phyloP scores from a whole-genome alignment of 2,113 vertebrate species.

The Loxodonta africana region DNA sequence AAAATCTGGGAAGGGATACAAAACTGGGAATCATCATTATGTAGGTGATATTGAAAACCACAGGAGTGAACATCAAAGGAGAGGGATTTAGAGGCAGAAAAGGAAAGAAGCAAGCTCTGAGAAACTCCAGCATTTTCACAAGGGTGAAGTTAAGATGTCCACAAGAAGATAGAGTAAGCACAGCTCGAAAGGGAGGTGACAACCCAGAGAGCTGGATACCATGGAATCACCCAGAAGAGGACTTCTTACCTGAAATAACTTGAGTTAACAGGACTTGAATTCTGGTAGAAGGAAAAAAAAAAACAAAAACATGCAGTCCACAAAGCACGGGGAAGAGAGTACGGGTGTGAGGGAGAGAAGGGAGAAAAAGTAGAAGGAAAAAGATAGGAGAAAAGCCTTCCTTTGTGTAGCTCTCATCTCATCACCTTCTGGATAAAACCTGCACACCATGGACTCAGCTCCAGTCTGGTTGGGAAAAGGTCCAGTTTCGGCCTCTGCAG shows the following conservation, averaged over 20 bases:
- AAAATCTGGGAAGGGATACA: too few relatives aligned
- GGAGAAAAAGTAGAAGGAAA: neutral
- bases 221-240: neutral
- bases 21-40: neutral
- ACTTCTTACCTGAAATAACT: accelerated
- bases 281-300: neutral
- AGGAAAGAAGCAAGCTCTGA: neutral
- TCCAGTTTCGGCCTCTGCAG: neutral
- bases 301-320: neutral
- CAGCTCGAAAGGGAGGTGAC: neutral
- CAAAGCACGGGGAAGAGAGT: neutral
- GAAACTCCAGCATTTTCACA: neutral
- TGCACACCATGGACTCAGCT: neutral
- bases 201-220: accelerated
- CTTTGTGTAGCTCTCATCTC: neutral
- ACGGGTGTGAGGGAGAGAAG: neutral
- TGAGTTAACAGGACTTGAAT: neutral
- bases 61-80: neutral
- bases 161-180: neutral
- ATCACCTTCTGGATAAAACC: neutral
- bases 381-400: too few relatives aligned
- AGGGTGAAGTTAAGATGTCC: neutral
- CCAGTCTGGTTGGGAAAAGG: neutral
- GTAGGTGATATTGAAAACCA: neutral
- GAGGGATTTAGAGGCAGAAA: neutral